Evolutionary conservation across 1,140 invertebrate genomes (phyloP).

Genomic region (Drosophila arawakana): DNA sequence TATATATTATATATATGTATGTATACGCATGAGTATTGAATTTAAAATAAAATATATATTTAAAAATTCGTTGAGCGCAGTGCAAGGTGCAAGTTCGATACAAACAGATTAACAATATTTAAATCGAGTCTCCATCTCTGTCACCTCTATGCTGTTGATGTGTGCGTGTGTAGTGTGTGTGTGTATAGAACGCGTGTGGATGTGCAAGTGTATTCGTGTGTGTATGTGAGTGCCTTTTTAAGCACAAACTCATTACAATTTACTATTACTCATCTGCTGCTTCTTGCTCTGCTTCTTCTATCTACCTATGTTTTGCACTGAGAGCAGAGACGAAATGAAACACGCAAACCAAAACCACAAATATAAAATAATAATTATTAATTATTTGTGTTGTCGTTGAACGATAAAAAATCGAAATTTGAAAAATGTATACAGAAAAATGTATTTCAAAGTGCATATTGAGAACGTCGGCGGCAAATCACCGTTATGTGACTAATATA

Average conservation of each 20-base stretch:
- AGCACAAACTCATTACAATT: constrained; percentile 61
- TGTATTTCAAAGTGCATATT: constrained; percentile 36
- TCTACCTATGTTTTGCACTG: constrained; percentile 6
- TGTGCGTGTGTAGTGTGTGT: constrained; percentile 42
- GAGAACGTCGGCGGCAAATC: constrained; percentile 19
- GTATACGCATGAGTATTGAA: constrained; percentile 65
- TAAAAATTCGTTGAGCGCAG: constrained; percentile 41
- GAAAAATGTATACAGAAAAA: constrained; percentile 45
- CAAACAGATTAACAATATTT: constrained; percentile 50
- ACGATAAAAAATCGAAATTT: constrained; percentile 45
- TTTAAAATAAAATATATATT: constrained; percentile 61
- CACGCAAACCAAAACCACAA: constrained; percentile 32
- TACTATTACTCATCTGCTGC: constrained; percentile 72
- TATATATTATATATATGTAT: constrained; percentile 27
- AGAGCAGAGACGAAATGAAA: constrained; percentile 10
- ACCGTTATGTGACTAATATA: constrained; percentile 14
- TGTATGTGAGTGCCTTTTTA: constrained; percentile 44
- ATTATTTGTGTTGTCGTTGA: constrained; percentile 24
- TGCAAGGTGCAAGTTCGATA: constrained; percentile 55
- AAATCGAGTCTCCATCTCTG: constrained; percentile 33
- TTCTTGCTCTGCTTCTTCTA: constrained; percentile 25
- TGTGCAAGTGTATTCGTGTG: constrained; percentile 26
- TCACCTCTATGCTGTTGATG: constrained; percentile 24
- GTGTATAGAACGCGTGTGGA: constrained; percentile 25
- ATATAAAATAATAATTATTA: constrained; percentile 36